These are phyloP conservation scores for Cephus sareptanus DNA, from an alignment of 2,888 invertebrate species.

Conservation along the genomic window DNA sequence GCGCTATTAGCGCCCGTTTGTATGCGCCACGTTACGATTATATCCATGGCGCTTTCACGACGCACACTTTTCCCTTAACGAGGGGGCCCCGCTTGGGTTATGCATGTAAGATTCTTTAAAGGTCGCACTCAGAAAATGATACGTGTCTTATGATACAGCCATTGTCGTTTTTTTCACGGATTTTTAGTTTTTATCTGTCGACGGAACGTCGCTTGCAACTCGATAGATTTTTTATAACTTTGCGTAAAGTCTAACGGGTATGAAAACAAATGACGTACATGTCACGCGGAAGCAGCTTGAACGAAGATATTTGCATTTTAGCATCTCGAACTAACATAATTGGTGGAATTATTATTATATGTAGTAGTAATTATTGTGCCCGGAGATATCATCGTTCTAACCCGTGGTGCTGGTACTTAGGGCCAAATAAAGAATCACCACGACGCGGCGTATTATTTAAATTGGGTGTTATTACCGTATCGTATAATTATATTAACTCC, in stretches of 20 bases:
- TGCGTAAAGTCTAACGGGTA: not conserved
- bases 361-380: not conserved
- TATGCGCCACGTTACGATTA: conserved; percentile 63
- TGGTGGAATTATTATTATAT: not conserved
- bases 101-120: not conserved
- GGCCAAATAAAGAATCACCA: conserved; percentile 9
- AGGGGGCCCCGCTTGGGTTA: conserved; percentile 16
- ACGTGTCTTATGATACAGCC: not conserved
- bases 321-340: not conserved
- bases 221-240: not conserved
- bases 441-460: conserved; percentile 39
- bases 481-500: conserved; percentile 47
- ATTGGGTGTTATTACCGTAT: conserved; percentile 41
- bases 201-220: not conserved
- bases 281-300: not conserved
- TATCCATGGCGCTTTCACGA: conserved; percentile 45
- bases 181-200: not conserved
- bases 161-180: not conserved
- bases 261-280: not conserved
- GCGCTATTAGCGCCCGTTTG: conserved; percentile 65
- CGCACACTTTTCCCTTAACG: conserved; percentile 40
- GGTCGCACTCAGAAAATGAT: not conserved
- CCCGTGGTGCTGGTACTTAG: not conserved
- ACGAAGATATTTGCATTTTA: not conserved
- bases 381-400: conserved; percentile 20